These are phyloP conservation scores for Strigamia crassipes DNA, from an alignment of 2,888 invertebrate species.

Conservation along the genomic window DNA sequence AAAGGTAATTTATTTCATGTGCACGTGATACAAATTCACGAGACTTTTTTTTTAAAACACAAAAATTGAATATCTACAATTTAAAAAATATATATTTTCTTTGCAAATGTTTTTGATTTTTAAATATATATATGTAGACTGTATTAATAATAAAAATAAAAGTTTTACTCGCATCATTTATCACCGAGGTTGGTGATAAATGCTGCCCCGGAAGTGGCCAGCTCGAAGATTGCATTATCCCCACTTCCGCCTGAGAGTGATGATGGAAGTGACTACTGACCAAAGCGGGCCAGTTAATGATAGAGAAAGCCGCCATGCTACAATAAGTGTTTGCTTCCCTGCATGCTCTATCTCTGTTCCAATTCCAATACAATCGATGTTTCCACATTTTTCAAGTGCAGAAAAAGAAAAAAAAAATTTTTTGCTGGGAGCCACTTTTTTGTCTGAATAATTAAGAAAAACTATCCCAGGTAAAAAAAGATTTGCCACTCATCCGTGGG, in stretches of 20 bases:
- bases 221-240: constrained; percentile 31
- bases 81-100: too few species aligned
- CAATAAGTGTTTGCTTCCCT: neutral
- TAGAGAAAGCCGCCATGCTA: neutral
- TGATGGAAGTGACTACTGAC: constrained; percentile 15
- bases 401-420: too few species aligned
- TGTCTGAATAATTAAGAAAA: too few species aligned
- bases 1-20: neutral
- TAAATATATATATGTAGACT: neutral
- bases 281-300: neutral
- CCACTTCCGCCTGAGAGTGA: neutral
- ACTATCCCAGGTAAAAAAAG: too few species aligned
- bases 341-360: too few species aligned
- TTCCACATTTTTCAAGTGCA: too few species aligned
- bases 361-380: too few species aligned
- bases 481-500: too few species aligned
- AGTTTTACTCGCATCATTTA: neutral
- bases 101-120: too few species aligned
- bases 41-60: neutral
- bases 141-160: too few species aligned
- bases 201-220: constrained; percentile 2
- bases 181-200: neutral
- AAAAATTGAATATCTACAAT: too few species aligned
- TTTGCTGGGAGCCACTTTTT: too few species aligned
- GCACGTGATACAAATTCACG: neutral